A percentile compares a stretch with the other conserved stretches of the same genome.
Conservation (phyloP, 1,140 invertebrate genomes). For the Drosophila rhopaloa region DNA sequence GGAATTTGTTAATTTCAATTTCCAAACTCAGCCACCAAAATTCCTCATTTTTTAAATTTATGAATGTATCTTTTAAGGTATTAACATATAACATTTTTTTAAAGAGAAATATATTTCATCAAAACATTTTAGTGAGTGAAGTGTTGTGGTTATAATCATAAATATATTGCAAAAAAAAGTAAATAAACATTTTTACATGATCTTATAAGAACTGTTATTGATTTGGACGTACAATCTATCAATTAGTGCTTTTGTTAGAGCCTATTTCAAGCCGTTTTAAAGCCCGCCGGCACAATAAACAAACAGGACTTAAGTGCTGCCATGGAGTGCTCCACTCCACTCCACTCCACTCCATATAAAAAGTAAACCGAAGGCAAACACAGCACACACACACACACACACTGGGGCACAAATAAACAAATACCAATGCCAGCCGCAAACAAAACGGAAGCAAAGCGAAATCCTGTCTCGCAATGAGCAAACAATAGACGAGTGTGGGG, state of each 20-base stretch:
- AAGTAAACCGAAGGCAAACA: slow-evolving; percentile 52
- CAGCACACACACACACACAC: slow-evolving; percentile 13
- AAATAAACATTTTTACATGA: too few species aligned
- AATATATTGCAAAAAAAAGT: too few species aligned
- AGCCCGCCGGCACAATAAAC: slow-evolving; percentile 21
- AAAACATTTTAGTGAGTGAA: too few species aligned
- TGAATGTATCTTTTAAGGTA: too few species aligned
- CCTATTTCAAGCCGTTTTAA: slow-evolving; percentile 19
- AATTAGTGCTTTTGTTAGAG: slow-evolving; percentile 4
- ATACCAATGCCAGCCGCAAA: slow-evolving; percentile 47
- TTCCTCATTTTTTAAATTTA: too few species aligned
- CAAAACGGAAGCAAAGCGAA: slow-evolving; percentile 59
- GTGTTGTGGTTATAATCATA: too few species aligned
- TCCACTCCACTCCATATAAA: slow-evolving; percentile 18
- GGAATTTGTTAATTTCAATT: slow-evolving; percentile 32
- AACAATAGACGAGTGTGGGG: slow-evolving; percentile 45
- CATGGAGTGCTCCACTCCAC: slow-evolving; percentile 1
- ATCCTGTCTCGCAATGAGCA: slow-evolving; percentile 59
- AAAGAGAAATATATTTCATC: too few species aligned
- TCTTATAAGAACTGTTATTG: too few species aligned
- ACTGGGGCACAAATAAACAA: slow-evolving; percentile 26
- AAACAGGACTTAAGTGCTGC: slow-evolving; percentile 42
- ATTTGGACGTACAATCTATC: slow-evolving; percentile 3
- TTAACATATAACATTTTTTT: too few species aligned
- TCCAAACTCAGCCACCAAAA: not conserved